Conservation (phyloP, 2,113 vertebrate genomes). For the Neolamprologus devosi region DNA sequence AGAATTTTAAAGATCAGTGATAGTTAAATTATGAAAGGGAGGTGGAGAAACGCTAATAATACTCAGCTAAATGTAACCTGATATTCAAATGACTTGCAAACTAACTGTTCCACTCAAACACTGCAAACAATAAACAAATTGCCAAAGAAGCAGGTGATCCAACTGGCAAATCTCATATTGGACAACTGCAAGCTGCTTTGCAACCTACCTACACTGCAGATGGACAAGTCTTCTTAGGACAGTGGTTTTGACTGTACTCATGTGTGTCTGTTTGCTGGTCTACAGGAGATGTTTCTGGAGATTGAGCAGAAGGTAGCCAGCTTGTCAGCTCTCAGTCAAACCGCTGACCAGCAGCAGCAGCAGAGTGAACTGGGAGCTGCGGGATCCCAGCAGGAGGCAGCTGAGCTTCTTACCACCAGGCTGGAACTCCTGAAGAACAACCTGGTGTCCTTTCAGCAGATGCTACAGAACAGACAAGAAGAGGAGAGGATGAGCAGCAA, state of each 20-base stretch:
- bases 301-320: constrained; percentile 79
- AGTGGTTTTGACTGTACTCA: background rate
- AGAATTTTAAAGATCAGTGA: background rate
- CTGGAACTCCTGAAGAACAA: constrained; percentile 79
- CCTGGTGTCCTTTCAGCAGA: constrained; percentile 79
- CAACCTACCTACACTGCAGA: background rate
- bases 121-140: background rate
- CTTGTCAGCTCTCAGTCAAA: constrained; percentile 48
- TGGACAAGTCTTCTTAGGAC: background rate
- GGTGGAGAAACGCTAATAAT: background rate
- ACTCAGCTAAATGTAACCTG: background rate
- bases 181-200: background rate
- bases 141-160: background rate
- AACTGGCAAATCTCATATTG: background rate
- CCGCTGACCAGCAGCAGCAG: background rate
- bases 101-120: background rate
- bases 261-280: background rate
- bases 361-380: constrained; percentile 15
- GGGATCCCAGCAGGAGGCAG: constrained; percentile 67
- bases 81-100: background rate
- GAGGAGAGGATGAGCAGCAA: constrained; percentile 53
- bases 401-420: constrained; percentile 74
- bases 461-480: constrained; percentile 72
- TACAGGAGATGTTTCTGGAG: constrained; percentile 79
- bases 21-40: background rate